Conservation (phyloP, 2,888 invertebrate genomes). For the Clostera curtula region DNA sequence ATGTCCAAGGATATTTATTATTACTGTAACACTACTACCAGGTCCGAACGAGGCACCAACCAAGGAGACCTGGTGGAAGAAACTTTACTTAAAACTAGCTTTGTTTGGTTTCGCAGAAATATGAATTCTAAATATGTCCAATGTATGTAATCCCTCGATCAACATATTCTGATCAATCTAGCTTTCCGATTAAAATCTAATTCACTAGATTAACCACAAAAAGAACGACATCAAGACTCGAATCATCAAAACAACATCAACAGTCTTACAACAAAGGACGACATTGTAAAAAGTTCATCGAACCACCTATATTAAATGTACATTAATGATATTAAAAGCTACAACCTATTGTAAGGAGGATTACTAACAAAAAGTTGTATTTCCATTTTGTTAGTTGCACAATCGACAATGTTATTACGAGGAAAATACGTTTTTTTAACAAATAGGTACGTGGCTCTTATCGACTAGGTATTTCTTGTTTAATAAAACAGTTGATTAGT, state of each 20-base stretch:
- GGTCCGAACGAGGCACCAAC: too few species aligned
- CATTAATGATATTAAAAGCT: conserved; percentile 26
- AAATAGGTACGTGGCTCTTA: conserved; percentile 47
- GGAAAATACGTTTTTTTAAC: conserved; percentile 34
- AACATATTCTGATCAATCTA: too few species aligned
- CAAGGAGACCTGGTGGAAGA: too few species aligned
- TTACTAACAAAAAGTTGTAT: conserved; percentile 25
- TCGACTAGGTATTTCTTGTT: conserved; percentile 36
- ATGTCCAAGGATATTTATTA: too few species aligned
- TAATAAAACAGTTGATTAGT: conserved; percentile 32
- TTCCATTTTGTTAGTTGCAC: conserved; percentile 25
- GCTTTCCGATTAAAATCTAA: too few species aligned
- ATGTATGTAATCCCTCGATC: too few species aligned
- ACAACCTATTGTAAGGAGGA: conserved; percentile 17
- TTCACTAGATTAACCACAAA: not conserved
- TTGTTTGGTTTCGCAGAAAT: too few species aligned
- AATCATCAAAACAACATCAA: conserved; percentile 14
- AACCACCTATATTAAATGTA: conserved; percentile 26
- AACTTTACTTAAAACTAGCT: too few species aligned
- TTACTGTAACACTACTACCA: too few species aligned
- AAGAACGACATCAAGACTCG: conserved; percentile 4
- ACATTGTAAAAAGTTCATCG: conserved; percentile 30
- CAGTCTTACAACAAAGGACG: conserved; percentile 17
- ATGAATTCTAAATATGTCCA: too few species aligned
- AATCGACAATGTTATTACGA: conserved; percentile 63